phyloP scores from a whole-genome alignment of 2,113 vertebrate species.

The Stictonetta naevosa region DNA sequence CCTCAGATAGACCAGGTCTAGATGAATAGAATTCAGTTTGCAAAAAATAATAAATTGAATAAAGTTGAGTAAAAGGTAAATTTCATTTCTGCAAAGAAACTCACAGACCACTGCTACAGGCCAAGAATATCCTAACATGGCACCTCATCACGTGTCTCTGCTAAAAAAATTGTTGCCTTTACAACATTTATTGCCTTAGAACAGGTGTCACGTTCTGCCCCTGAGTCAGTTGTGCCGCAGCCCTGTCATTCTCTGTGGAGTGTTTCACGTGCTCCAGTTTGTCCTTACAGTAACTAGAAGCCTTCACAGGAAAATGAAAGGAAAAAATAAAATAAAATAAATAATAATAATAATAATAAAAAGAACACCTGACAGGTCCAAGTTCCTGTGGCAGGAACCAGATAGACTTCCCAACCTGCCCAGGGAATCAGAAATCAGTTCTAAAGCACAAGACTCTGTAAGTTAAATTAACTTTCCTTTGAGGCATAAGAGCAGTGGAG shows the following conservation, averaged over 20 bases:
- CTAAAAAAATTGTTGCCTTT: neutral
- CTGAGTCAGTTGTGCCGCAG: neutral
- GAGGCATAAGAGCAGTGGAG: neutral
- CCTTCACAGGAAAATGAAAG: neutral
- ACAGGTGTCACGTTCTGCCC: neutral
- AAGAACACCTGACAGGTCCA: neutral
- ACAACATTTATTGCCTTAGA: neutral
- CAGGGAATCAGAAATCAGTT: neutral
- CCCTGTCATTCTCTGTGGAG: neutral
- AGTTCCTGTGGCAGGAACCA: neutral
- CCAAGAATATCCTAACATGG: neutral
- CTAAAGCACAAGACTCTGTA: neutral
- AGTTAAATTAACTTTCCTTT: neutral
- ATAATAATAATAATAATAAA: neutral
- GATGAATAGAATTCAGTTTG: neutral
- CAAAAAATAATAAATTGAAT: neutral
- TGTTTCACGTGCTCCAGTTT: neutral
- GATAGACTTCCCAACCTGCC: neutral
- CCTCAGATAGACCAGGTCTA: neutral
- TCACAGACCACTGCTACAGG: neutral
- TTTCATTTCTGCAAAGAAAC: neutral
- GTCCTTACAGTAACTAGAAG: neutral
- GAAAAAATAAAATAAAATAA: neutral
- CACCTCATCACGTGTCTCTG: neutral
- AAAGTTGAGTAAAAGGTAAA: neutral